Base-by-base conservation (phyloP, 2,113 vertebrate species). In the Phyllopteryx taeniolatus region DNA sequence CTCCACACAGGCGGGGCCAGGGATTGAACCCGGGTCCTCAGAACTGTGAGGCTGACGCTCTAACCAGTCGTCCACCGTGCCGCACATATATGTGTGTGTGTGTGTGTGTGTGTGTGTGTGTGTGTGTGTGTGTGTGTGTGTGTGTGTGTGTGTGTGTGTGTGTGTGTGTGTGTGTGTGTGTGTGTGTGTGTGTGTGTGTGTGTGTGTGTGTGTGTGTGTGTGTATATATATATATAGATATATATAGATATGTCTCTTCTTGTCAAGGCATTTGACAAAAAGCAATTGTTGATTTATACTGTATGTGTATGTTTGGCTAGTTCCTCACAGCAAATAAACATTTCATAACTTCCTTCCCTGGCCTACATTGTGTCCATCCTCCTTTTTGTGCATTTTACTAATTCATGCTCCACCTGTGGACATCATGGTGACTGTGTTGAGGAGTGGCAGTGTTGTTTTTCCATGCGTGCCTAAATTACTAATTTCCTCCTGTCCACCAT, bases 401-500 rank as follows among this genome's bases (percentile, higher is more conserved):
- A 77, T 64, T 64, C 72, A 66, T 43, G 20, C 62, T 12, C 67
- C 82, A 72, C 77, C 70, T 74, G 82, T 74, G 63, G 22, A 67
- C 8, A 59, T 53, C 39, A 27, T 74, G 76, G 80, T 2, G 8
- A 77, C 42, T 27, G n/a, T 67, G 13, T 69, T 68, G 62, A 72
- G 68, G 76, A 77, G 68, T 27, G 11, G 44, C 53, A 8, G 63
- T 60, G 79, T 70, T 63, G 62, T 71, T 77, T 71, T 42, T 43
- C 56, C 56, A 31, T 59, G 39, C 46, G 75, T 75, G 77, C 56
- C 60, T 79, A 64, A 27, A 70, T 83, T 68, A 74, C 46, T 66
- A 64, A 61, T 74, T 75, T 82, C 87, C 89, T 79, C 84, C 89
- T 90, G 87, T 85, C 84, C 75, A 85, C 87, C 87, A 87, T 90